These are phyloP conservation scores for Harpagoxenus sublaevis DNA, from an alignment of 2,888 invertebrate species.

Conservation along the genomic window DNA sequence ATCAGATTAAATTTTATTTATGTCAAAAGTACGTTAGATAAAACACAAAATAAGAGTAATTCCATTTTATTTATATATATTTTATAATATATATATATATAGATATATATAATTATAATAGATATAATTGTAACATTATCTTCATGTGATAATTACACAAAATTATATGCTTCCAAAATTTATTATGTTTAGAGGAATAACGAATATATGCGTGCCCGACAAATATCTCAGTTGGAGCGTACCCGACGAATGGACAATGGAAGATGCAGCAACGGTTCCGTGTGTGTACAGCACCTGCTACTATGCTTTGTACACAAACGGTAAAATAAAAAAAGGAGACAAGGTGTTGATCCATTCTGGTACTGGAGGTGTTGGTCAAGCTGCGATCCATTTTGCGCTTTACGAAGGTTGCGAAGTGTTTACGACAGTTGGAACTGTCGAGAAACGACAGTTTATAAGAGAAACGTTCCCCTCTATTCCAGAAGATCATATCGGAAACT, in stretches of 20 bases:
- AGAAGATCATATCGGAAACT: conserved; percentile 93
- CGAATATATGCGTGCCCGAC: neutral
- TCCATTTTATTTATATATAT: no score
- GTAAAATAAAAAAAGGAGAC: conserved; percentile 87
- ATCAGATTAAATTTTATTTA: neutral
- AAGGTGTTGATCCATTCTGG: conserved; percentile 86
- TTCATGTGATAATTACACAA: neutral
- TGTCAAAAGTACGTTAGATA: neutral
- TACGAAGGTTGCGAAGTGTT: conserved; percentile 88
- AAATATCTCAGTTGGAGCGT: neutral
- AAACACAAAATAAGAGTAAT: neutral
- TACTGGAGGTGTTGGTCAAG: conserved; percentile 90
- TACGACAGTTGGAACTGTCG: conserved; percentile 88
- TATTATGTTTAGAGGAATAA: neutral
- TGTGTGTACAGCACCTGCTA: conserved; percentile 89
- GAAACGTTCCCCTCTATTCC: conserved; percentile 87
- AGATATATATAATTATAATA: no score
- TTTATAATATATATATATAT: no score
- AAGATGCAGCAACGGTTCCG: conserved; percentile 87
- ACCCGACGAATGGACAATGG: neutral
- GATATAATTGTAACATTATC: no score
- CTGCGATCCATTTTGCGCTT: conserved; percentile 89
- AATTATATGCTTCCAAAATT: neutral
- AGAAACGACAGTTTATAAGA: conserved; percentile 88
- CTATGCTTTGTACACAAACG: conserved; percentile 88